These are phyloP conservation scores for Automeris io DNA, from an alignment of 2,888 invertebrate genomes.

Conservation along the genomic window DNA sequence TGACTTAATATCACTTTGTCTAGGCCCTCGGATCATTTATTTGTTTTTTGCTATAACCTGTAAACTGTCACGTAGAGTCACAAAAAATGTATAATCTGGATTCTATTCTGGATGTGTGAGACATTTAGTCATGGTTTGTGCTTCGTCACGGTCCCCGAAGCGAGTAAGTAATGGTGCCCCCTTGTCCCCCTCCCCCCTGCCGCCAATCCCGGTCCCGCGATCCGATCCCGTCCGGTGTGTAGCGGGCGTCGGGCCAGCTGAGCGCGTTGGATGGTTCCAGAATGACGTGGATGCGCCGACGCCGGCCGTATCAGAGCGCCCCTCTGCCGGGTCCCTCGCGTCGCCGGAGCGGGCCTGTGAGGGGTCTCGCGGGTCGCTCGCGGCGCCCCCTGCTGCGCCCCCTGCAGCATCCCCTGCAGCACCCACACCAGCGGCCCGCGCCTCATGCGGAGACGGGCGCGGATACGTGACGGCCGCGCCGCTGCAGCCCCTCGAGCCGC, in stretches of 20 bases:
- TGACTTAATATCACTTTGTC: too few relatives aligned
- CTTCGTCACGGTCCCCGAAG: conserved; percentile 32
- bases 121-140: conserved; percentile 20
- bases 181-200: conserved; percentile 16
- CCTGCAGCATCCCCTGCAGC: conserved; percentile 20
- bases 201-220: conserved; percentile 12
- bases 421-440: conserved; percentile 14
- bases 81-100: too few relatives aligned
- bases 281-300: conserved; percentile 74
- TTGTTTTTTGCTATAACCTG: too few relatives aligned
- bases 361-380: conserved; percentile 13
- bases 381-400: conserved; percentile 23
- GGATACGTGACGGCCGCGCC: conserved; percentile 9
- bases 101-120: too few relatives aligned
- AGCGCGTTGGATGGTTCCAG: conserved; percentile 73
- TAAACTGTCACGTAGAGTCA: too few relatives aligned
- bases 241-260: conserved; percentile 62
- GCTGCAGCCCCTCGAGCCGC: conserved; percentile 19
- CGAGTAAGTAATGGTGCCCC: conserved; percentile 66
- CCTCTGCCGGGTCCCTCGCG: conserved; percentile 42
- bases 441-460: conserved; percentile 11
- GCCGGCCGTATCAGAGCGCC: conserved; percentile 55
- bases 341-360: conserved; percentile 33
- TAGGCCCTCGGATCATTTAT: too few relatives aligned
- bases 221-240: conserved; percentile 33